Conservation (phyloP, 2,113 vertebrate species). For the Camelus bactrianus region DNA sequence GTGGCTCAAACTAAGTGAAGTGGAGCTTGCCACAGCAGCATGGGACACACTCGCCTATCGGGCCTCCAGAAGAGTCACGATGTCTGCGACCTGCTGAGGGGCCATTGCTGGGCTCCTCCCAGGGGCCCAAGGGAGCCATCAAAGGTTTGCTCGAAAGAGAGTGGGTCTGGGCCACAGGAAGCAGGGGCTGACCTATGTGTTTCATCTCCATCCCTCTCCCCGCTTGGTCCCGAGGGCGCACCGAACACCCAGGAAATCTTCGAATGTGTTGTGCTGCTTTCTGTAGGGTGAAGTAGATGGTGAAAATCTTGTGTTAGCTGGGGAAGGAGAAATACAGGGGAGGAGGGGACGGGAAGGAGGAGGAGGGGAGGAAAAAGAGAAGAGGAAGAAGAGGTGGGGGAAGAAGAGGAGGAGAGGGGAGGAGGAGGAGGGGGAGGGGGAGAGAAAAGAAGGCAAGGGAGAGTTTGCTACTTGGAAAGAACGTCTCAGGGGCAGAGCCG, state of each 20-base stretch:
- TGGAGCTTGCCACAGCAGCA: fast-evolving
- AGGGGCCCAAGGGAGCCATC: background rate
- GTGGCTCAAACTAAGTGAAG: background rate
- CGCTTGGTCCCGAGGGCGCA: background rate
- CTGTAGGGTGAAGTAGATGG: background rate
- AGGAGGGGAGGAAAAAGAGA: background rate
- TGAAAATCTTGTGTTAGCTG: background rate
- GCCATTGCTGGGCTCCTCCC: background rate
- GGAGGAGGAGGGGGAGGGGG: background rate
- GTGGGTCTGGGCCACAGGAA: background rate
- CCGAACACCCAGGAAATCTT: fast-evolving
- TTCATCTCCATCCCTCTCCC: background rate
- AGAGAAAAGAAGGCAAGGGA: too few relatives aligned
- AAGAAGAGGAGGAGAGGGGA: too few relatives aligned
- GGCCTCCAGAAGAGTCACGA: fast-evolving
- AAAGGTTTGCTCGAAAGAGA: background rate
- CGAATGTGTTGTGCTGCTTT: background rate
- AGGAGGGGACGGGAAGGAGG: fast-evolving
- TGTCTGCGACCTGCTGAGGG: background rate
- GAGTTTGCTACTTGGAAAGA: too few relatives aligned
- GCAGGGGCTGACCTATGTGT: background rate
- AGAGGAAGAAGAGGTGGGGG: background rate
- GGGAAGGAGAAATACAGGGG: background rate
- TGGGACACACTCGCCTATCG: fast-evolving
- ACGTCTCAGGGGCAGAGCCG: fast-evolving